These are phyloP conservation scores for Drosophila aldrichi DNA, from an alignment of 2,888 invertebrate species.

Conservation along the genomic window DNA sequence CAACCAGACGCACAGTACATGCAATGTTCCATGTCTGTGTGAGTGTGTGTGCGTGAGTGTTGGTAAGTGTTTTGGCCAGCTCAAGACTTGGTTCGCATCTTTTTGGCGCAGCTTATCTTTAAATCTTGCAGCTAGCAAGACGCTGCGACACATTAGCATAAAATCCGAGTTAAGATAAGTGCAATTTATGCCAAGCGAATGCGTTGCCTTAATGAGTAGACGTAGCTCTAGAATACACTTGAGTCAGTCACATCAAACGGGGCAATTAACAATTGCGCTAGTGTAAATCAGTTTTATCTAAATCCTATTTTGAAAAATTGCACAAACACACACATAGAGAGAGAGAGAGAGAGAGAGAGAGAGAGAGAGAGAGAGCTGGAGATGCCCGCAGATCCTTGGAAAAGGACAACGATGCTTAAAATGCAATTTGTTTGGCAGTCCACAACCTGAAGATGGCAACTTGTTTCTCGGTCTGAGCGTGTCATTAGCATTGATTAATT, in stretches of 20 bases:
- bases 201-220: conserved; percentile 49
- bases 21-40: conserved; percentile 9
- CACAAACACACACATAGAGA: conserved; percentile 39
- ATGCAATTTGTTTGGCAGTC: conserved; percentile 71
- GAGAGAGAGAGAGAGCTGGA: too few species aligned
- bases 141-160: conserved; percentile 81
- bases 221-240: conserved; percentile 42
- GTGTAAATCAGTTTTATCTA: conserved; percentile 74
- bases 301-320: conserved; percentile 71
- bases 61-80: conserved; percentile 43
- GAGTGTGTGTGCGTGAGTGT: not conserved
- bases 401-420: conserved; percentile 63
- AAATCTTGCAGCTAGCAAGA: conserved; percentile 67
- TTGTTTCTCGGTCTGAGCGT: conserved; percentile 72
- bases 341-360: too few species aligned
- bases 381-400: conserved; percentile 39
- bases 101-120: conserved; percentile 57
- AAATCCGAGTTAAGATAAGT: conserved; percentile 81
- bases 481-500: conserved; percentile 86
- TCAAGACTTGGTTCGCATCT: conserved; percentile 38
- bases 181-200: conserved; percentile 44
- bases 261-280: conserved; percentile 68
- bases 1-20: conserved; percentile 46
- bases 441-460: conserved; percentile 60
- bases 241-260: conserved; percentile 21